Percentiles rank a stretch among this genome's conserved stretches.
These are phyloP conservation scores for Agrilus biguttatus DNA, from an alignment of 2,888 invertebrate genomes.

Conservation along the genomic window DNA sequence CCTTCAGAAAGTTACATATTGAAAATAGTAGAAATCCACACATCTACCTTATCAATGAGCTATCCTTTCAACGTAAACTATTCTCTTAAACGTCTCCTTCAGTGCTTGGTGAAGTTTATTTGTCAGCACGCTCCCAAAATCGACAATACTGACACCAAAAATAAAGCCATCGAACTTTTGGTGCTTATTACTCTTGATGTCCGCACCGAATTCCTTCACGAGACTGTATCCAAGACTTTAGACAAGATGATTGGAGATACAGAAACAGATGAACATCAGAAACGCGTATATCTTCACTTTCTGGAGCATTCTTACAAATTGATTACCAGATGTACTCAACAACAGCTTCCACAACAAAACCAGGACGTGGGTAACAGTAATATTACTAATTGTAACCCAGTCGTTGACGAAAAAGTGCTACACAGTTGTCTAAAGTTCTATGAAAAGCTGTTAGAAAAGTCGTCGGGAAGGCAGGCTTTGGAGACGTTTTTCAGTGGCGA, in stretches of 20 bases:
- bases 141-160: constrained; percentile 47
- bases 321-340: constrained; percentile 43
- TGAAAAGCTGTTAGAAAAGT: constrained; percentile 72
- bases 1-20: constrained; percentile 73
- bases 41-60: constrained; percentile 47
- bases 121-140: constrained; percentile 45
- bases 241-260: constrained; percentile 47
- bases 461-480: constrained; percentile 67
- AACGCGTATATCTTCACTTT: constrained; percentile 47
- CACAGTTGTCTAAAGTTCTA: constrained; percentile 67
- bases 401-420: constrained; percentile 44
- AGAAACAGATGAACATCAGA: constrained; percentile 50
- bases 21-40: constrained; percentile 55
- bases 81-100: constrained; percentile 48
- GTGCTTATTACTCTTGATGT: constrained; percentile 65
- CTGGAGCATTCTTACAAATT: constrained; percentile 54
- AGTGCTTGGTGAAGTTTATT: constrained; percentile 49
- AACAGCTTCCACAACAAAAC: constrained; percentile 10
- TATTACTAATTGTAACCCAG: constrained; percentile 13
- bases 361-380: constrained; percentile 2
- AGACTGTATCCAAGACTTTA: constrained; percentile 45
- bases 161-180: constrained; percentile 51
- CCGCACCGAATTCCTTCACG: constrained; percentile 59
- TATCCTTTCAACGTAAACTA: constrained; percentile 43
- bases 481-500: constrained; percentile 64